phyloP scores from a whole-genome alignment of 1,140 invertebrate species.

The Ruditapes philippinarum region DNA sequence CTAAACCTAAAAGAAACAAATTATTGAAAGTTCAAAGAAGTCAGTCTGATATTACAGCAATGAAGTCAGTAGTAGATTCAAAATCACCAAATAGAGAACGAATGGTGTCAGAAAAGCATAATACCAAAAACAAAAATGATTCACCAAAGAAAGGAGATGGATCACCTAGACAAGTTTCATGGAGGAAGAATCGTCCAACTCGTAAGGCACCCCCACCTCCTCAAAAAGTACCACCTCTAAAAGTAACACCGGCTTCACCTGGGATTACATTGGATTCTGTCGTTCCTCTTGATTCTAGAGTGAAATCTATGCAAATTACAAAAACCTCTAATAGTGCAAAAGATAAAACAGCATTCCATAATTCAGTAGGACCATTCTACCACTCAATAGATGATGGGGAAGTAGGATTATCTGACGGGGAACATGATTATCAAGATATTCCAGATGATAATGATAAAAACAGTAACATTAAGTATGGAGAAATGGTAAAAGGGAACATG shows the following conservation, averaged over 20 bases:
- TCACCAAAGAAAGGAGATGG: neutral
- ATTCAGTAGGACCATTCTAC: conserved; percentile 27
- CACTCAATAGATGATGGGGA: conserved; percentile 55
- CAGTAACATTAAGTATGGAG: neutral
- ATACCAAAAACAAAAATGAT: neutral
- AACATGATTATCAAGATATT: conserved; percentile 66
- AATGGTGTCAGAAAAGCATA: neutral
- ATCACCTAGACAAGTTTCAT: neutral
- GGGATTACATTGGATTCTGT: conserved; percentile 26
- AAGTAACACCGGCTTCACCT: conserved; percentile 20
- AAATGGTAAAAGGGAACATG: neutral
- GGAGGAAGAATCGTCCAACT: conserved; percentile 33
- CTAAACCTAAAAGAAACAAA: conserved; percentile 63
- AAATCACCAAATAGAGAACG: neutral
- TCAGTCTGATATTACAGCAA: conserved; percentile 61
- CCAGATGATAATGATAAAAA: conserved; percentile 7
- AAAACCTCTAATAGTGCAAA: neutral
- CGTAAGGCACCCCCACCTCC: conserved; percentile 57
- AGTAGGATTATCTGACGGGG: neutral
- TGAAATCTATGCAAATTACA: conserved; percentile 31
- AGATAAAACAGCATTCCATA: neutral
- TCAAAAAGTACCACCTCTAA: neutral
- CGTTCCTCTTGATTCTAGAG: conserved; percentile 41
- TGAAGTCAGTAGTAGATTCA: conserved; percentile 51
- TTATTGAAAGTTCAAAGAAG: conserved; percentile 61